phyloP scores from a whole-genome alignment of 2,888 invertebrate genomes.

The Coecobrya sp. region DNA sequence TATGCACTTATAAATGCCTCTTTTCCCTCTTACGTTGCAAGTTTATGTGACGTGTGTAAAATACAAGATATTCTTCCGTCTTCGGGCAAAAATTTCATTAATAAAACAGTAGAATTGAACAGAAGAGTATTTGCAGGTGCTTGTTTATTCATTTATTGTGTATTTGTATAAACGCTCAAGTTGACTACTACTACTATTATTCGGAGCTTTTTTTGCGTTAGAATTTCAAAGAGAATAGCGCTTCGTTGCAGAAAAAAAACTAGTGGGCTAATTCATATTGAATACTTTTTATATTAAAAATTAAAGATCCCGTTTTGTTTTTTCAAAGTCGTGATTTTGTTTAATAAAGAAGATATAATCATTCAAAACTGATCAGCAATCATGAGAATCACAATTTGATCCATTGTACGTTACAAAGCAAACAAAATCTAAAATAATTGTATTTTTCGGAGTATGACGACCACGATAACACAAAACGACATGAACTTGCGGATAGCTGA shows the following conservation, averaged over 20 bases:
- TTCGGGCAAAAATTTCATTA: slow-evolving; percentile 40
- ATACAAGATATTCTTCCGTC: slow-evolving; percentile 24
- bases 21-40: neutral
- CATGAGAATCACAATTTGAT: slow-evolving; percentile 25
- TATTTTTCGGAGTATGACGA: slow-evolving; percentile 32
- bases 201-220: neutral
- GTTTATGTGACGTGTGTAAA: slow-evolving; percentile 15
- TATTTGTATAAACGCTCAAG: neutral
- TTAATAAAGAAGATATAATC: slow-evolving; percentile 75
- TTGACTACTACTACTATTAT: neutral
- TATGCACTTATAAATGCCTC: neutral
- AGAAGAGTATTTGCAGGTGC: neutral
- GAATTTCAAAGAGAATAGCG: slow-evolving; percentile 35
- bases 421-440: slow-evolving; percentile 40
- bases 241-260: neutral
- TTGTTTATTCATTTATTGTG: neutral
- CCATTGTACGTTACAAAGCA: neutral
- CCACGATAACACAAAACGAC: neutral
- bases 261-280: slow-evolving; percentile 28
- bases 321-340: slow-evolving; percentile 79
- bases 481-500: neutral
- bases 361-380: slow-evolving; percentile 61
- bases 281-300: slow-evolving; percentile 38
- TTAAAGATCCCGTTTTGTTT: slow-evolving; percentile 76
- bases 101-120: neutral